Conservation (phyloP, 2,113 vertebrate genomes). For the Petromus typicus region DNA sequence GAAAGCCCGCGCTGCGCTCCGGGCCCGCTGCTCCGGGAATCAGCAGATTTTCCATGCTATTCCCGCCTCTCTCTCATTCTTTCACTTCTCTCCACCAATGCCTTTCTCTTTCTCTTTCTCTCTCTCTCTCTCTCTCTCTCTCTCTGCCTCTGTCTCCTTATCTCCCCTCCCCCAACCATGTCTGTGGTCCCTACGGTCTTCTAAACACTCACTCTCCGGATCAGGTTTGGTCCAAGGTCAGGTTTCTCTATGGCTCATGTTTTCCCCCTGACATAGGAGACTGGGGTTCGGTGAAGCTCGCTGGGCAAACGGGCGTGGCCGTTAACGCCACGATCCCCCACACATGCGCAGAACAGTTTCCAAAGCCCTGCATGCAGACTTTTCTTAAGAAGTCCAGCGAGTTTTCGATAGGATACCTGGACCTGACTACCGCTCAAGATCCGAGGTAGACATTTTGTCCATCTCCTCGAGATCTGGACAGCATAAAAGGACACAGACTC, state of each 20-base stretch:
- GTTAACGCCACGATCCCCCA: background rate
- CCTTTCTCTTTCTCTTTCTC: too few relatives aligned
- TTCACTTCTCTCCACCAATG: too few relatives aligned
- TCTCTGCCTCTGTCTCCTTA: too few relatives aligned
- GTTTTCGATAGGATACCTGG: background rate
- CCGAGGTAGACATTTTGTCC: background rate
- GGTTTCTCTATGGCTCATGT: background rate
- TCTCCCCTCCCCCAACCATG: too few relatives aligned
- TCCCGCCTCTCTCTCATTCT: fast-evolving
- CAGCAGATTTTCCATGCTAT: background rate
- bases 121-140: background rate
- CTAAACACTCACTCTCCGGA: background rate
- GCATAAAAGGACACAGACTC: background rate
- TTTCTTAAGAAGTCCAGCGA: background rate
- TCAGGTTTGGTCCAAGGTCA: background rate
- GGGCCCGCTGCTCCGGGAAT: background rate
- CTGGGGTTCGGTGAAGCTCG: background rate
- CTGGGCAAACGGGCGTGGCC: background rate
- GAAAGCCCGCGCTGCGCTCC: background rate
- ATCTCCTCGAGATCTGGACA: background rate
- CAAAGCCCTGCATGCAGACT: background rate
- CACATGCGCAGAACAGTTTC: background rate
- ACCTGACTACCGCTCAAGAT: background rate
- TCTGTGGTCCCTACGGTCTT: background rate
- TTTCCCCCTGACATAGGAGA: background rate